Evolutionary conservation across 2,113 vertebrate genomes (phyloP), one percentile per base, ranked within the genome.

Genomic region (Zingel zingel): DNA sequence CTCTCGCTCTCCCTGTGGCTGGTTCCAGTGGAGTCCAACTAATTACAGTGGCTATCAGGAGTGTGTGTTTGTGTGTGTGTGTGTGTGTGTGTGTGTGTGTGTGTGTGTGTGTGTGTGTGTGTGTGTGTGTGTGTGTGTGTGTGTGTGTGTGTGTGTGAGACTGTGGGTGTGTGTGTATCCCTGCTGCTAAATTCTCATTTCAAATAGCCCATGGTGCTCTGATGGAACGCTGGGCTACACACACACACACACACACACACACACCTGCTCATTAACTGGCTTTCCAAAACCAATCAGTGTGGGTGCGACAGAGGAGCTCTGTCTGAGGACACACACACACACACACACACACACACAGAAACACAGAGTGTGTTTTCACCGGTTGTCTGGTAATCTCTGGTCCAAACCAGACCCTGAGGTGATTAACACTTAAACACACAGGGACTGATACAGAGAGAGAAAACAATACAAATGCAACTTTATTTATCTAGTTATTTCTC

Each of bases 111-210:
- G 66, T 75, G 74, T 71, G 77, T 57, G 74, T 39, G 62, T 67
- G 74, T 4, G 68, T 36, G 86, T 80, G 79, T 84, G 75, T n/a
- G 39, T 59, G 61, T 30, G 65, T 54, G 58, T 56, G 59, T 62
- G 59, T 65, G 85, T 79, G 78, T 79, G 74, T 18, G 36, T 57
- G 51, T 53, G 65, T 30, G 62, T 54, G 45, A 30, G 64, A 72
- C 50, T 72, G 72, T 70, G 77, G 36, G 67, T 81, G 66, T 74
- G 81, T 63, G 63, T 54, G 73, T 82, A 80, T 87, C 90, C 86
- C 91, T 79, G 88, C 88, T 39, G 79, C 79, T 88, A 90, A 89
- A 91, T 93, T 93, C 92, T 93, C 92, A 95, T 95, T 95, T 93
- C 93, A 91, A 90, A 93, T 86, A 88, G 87, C 94, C 93, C 91